A percentile compares a stretch with the other conserved stretches of the same genome.
Evolutionary conservation across 2,888 invertebrate species (phyloP).

Genomic region (Lacanobia wlatinum): DNA sequence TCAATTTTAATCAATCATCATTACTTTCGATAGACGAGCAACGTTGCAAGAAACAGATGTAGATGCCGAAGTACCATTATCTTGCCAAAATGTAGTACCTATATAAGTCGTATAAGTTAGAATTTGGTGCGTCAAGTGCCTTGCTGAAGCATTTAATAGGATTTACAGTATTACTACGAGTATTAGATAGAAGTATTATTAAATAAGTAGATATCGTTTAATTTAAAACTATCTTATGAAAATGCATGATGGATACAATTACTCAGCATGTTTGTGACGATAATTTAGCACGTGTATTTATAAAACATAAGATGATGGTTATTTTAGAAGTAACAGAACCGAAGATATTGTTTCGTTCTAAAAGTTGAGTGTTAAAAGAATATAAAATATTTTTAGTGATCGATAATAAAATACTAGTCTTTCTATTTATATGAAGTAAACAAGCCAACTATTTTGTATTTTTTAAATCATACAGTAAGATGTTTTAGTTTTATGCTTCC

Average conservation of each 20-base stretch:
- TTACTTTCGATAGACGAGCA: background rate
- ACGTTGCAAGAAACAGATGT: conserved; percentile 1
- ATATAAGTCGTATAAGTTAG: conserved; percentile 34
- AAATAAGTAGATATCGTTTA: conserved; percentile 10
- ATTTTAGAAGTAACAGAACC: background rate
- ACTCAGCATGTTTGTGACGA: background rate
- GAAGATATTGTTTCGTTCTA: background rate
- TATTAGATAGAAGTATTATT: conserved; percentile 40
- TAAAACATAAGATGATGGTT: background rate
- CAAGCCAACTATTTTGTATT: conserved; percentile 39
- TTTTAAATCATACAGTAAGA: conserved; percentile 45
- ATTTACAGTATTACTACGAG: conserved; percentile 62
- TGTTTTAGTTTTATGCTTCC: conserved; percentile 56
- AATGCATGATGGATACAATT: conserved; percentile 7
- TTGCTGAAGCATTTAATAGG: conserved; percentile 63
- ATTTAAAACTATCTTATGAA: background rate
- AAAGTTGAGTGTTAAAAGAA: conserved; percentile 15
- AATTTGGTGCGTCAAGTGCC: conserved; percentile 47
- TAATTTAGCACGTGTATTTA: background rate
- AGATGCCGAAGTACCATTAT: conserved; percentile 51
- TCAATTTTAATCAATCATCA: conserved; percentile 6
- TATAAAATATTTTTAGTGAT: conserved; percentile 27
- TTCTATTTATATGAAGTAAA: conserved; percentile 52
- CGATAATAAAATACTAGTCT: conserved; percentile 61
- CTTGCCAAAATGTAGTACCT: conserved; percentile 64